Evolutionary conservation across 2,888 invertebrate species (phyloP), one percentile per base, ranked within the genome.

Genomic region (Helicoverpa assulta): DNA sequence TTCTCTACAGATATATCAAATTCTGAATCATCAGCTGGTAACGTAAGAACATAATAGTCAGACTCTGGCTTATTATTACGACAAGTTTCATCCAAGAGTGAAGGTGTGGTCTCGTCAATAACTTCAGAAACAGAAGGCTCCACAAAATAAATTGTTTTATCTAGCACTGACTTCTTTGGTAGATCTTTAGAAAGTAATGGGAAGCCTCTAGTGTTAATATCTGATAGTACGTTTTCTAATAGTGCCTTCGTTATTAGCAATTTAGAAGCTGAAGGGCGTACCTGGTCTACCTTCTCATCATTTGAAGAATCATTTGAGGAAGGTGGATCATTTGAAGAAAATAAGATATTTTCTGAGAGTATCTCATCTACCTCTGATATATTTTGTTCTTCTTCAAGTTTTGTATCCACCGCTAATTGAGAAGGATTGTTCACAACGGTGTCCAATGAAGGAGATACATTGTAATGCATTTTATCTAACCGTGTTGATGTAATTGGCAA

Each of bases 221-320:
- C 62, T 8, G 56, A 62, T 19, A 62, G 12, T 5, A 63, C 53
- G 54, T 58, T 71, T 54, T 71, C 37, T 18, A 70, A 19, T 29
- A 71, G 52, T n/a, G 37, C 47, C 19, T 71, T 71, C 0, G 57
- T 57, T 37, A 71, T 54, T n/a, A 37, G 19, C 40, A 71, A 26
- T 60, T 67, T 64, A 2, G 40, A 56, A 65, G 21, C 12, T 1
- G n/a, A 14, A 8, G 2, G 10, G 26, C 3, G 12, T 0, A 21
- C 54, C 6, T 33, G 12, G 14, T 16, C 2, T 3, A 1, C 5
- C 5, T 18, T 55, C 5, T 53, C 18, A 16, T 7, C 40, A 29
- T 10, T 6, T 18, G 8, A 29, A n/a, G 21, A 40, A 33, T 10
- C 29, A 10, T 21, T n/a, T 26, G n/a, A n/a, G 3, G n/a, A n/a